Evolutionary conservation across 2,888 invertebrate genomes (phyloP), one percentile per base, ranked within the genome.

Genomic region (Drosophila anomelani): DNA sequence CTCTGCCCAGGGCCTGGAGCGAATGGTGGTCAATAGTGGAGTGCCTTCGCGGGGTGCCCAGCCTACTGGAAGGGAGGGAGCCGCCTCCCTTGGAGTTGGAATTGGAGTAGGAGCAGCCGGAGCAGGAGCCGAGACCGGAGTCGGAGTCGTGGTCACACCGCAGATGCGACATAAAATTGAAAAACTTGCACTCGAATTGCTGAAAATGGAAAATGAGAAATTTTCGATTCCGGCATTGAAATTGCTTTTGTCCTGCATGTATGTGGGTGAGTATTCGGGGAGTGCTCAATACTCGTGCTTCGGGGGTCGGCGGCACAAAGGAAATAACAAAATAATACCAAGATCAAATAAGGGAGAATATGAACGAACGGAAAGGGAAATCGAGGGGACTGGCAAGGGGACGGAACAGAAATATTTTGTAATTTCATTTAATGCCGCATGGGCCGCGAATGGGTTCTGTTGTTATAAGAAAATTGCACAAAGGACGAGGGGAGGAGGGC

Each of bases 181-280:
- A 76, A 95, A 95, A 92, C 93, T 96, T 62, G 94, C 96, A 44
- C 93, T 95, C 76, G 95, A 96, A 73, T 94, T 94, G 81, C 92
- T 96, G 88, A 95, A 95, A 89, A 94, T 95, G 86, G 94, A 95
- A 56, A 95, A 95, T 92, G 95, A 96, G 54, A 93, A 94, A 83
- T 93, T 94, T 84, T 95, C 96, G 56, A 93, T 96, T 79, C 95
- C 96, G 74, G 95, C 96, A 15, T 92, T 96, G 76, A 96, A 96
- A 90, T 93, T 97, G 63, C 94, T 97, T 80, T 93, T 96, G 76
- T 95, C 96, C 49, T 96, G 96, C 90, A 96, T 97, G 94, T 97
- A 97, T 92, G 95, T 95, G 83, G 94, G 94, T 94, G 91, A 93
- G 93, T 92, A 83, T 43, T 70, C 49, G 36, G 34, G 47, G n/a